Evolutionary conservation across 1,140 invertebrate genomes (phyloP).

Genomic region (Lasaia peninsularis): DNA sequence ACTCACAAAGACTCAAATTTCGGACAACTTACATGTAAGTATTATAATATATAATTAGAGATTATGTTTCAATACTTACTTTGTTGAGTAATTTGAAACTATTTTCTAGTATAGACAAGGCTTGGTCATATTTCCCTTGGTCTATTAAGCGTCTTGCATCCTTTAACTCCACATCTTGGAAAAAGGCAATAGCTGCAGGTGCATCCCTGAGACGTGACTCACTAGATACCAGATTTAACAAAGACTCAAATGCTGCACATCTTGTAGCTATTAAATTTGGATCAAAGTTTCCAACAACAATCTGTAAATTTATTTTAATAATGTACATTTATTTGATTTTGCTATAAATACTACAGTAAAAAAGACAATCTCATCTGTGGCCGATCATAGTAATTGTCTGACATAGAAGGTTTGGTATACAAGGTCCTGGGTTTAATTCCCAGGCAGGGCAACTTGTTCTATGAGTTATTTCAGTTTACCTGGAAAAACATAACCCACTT

Average conservation of each 20-base stretch:
- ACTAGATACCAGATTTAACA: slow-evolving; percentile 80
- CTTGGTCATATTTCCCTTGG: slow-evolving; percentile 80
- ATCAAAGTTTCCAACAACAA: slow-evolving; percentile 86
- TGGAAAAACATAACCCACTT: too few relatives aligned
- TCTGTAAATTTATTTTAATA: slow-evolving; percentile 42
- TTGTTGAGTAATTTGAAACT: slow-evolving; percentile 86
- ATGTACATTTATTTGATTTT: too few relatives aligned
- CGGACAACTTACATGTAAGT: too few relatives aligned
- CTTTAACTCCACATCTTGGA: slow-evolving; percentile 82
- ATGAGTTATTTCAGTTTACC: too few relatives aligned
- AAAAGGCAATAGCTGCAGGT: slow-evolving; percentile 80
- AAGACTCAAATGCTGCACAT: slow-evolving; percentile 84
- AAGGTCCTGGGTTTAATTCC: too few relatives aligned
- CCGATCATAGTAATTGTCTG: too few relatives aligned
- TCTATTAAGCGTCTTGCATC: slow-evolving; percentile 80
- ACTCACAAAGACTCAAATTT: too few relatives aligned
- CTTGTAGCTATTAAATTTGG: slow-evolving; percentile 83
- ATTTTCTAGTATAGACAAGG: slow-evolving; percentile 82
- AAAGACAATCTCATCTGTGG: too few relatives aligned
- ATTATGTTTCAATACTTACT: slow-evolving; percentile 38
- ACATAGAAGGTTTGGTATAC: too few relatives aligned
- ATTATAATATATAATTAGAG: too few relatives aligned
- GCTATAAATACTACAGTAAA: too few relatives aligned
- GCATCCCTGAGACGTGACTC: slow-evolving; percentile 80
- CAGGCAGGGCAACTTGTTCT: too few relatives aligned